These are phyloP conservation scores for Amphiprion clarkii DNA, from an alignment of 2,797 vertebrate genomes.

Conservation along the genomic window DNA sequence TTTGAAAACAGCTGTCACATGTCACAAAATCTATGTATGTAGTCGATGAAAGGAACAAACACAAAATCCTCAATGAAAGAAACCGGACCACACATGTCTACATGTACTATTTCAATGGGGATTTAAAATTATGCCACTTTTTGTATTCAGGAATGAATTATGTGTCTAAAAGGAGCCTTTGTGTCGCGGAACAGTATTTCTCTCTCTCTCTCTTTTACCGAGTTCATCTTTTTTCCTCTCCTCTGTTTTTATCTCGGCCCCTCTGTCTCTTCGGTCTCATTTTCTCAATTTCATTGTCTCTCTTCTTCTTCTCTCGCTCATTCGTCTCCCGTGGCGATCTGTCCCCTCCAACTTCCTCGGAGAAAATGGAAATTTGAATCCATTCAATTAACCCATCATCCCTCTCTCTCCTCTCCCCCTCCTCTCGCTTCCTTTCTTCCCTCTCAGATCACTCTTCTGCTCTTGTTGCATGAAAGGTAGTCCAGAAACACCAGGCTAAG, in stretches of 20 bases:
- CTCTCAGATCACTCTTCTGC: slow-evolving; percentile 20
- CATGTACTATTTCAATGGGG: neutral
- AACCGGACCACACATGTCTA: neutral
- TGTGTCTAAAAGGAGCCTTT: slow-evolving; percentile 23
- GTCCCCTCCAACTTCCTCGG: slow-evolving; percentile 31
- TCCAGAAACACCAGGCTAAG: slow-evolving; percentile 29
- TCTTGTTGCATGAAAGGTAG: slow-evolving; percentile 34
- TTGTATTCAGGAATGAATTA: neutral
- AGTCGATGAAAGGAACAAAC: neutral
- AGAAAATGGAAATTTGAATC: slow-evolving; percentile 51
- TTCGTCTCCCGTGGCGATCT: slow-evolving; percentile 33
- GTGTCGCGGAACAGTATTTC: slow-evolving; percentile 15
- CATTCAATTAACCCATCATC: slow-evolving; percentile 62
- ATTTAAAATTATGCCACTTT: slow-evolving; percentile 19
- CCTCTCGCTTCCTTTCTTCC: slow-evolving; percentile 1
- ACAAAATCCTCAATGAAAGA: neutral
- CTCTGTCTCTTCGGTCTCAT: slow-evolving; percentile 9
- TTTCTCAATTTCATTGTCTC: slow-evolving; percentile 20
- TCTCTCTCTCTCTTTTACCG: slow-evolving; percentile 4
- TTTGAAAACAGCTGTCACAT: slow-evolving; percentile 11
- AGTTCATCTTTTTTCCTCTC: neutral
- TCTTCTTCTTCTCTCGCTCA: neutral
- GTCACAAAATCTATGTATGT: neutral
- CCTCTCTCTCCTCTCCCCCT: neutral
- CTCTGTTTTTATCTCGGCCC: neutral